Evolutionary conservation across 2,113 vertebrate genomes (phyloP).

Genomic region (Sceloporus undulatus): DNA sequence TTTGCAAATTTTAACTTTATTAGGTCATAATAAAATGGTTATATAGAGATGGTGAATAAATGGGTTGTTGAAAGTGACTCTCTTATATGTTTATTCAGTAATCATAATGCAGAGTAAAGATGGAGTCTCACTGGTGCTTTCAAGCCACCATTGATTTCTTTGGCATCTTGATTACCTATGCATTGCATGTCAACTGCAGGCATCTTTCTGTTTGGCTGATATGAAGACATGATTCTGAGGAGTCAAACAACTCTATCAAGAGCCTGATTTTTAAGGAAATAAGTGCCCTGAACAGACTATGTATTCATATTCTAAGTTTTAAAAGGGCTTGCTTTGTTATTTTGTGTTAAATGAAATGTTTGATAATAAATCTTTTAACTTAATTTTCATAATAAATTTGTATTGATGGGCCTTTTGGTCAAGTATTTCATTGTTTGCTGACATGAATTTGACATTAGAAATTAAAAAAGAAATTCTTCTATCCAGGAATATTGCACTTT

Average conservation of each 20-base stretch:
- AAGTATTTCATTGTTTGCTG: neutral
- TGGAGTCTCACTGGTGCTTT: neutral
- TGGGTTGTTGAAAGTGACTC: neutral
- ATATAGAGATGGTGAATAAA: neutral
- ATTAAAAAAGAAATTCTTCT: conserved; percentile 17
- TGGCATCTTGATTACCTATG: neutral
- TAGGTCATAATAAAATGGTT: neutral
- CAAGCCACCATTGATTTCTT: neutral
- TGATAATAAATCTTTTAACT: neutral
- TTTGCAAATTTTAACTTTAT: neutral
- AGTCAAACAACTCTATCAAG: neutral
- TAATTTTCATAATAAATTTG: neutral
- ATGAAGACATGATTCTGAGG: conserved; percentile 9
- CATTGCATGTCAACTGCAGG: neutral
- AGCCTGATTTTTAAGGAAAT: neutral
- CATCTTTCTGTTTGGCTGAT: conserved; percentile 28
- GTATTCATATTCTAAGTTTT: neutral
- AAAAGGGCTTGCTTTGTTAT: conserved; percentile 2
- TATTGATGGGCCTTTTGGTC: conserved; percentile 8
- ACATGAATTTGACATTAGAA: conserved; percentile 6
- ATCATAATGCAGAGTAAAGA: neutral
- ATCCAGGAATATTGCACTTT: conserved; percentile 28
- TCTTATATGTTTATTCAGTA: neutral
- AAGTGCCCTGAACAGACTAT: neutral
- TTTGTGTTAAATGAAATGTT: neutral